Evolutionary conservation across 2,888 invertebrate genomes (phyloP), one percentile per base, ranked within the genome.

Genomic region (Ectemnius continuus): DNA sequence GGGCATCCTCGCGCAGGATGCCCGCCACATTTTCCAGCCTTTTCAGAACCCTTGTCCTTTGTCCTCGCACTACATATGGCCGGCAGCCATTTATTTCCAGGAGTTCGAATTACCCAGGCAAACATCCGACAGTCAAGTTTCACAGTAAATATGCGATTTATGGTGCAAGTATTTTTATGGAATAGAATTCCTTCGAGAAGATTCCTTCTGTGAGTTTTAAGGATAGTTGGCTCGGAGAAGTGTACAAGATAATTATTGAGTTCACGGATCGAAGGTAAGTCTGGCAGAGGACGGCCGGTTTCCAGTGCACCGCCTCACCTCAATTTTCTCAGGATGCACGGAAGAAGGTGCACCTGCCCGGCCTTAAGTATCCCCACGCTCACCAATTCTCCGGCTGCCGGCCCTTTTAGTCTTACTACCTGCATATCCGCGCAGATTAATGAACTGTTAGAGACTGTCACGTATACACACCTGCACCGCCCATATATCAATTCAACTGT

Each of bases 401-500:
- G 62, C 20, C 52, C 67, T 47, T 56, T 70, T 57, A 57, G 18
- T n/a, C 11, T 75, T 26, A 11, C 64, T 77, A 78, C 67, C 69
- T 78, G 78, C 64, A 75, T 75, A 67, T 70, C 62, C 69, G 46
- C 71, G 62, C 66, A 71, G 68, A 74, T 69, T 77, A 64, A 67
- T 28, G 52, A 60, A 58, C 56, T 52, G 46, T 20, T 18, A 52
- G 68, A 47, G 48, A 4, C 13, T n/a, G 28, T 2, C 26, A 36
- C 16, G 58, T 72, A 57, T 16, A 11, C 16, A 14, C 46, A 16
- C 11, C 11, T 46, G 23, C 65, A 20, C 23, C 18, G 16, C 11
- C 46, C 63, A 13, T 45, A 18, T 46, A 4, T 58, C 36, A 4
- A 52, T 52, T 52, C 4, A 14, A 52, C 52, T 52, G 4, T 52